phyloP scores from a whole-genome alignment of 2,888 invertebrate species.

The Argynnis bischoffii region DNA sequence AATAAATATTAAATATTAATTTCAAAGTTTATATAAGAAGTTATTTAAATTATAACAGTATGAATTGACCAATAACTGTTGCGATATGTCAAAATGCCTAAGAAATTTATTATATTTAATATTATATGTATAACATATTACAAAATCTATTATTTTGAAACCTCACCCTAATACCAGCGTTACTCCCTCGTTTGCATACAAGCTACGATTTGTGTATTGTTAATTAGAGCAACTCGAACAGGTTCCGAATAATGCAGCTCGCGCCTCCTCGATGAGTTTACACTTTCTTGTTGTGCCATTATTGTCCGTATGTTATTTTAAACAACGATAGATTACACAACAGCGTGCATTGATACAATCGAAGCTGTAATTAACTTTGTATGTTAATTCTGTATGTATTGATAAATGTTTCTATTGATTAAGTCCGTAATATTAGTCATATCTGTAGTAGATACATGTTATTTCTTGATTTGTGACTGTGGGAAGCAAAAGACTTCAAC shows the following conservation, averaged over 20 bases:
- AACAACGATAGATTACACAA: constrained; percentile 72
- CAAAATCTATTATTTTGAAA: constrained; percentile 5
- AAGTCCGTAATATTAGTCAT: constrained; percentile 40
- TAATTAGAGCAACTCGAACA: constrained; percentile 80
- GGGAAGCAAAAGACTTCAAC: constrained; percentile 8
- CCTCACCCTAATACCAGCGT: constrained; percentile 44
- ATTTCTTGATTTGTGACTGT: constrained; percentile 10
- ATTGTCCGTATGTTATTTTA: constrained; percentile 79
- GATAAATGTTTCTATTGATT: constrained; percentile 59
- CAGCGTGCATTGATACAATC: constrained; percentile 49
- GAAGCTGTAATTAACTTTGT: constrained; percentile 75
- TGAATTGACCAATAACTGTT: background rate
- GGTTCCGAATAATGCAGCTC: constrained; percentile 70
- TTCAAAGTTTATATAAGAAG: background rate
- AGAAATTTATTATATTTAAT: background rate
- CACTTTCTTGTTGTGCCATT: constrained; percentile 72
- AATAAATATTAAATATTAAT: background rate
- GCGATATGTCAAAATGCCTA: background rate
- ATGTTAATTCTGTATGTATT: constrained; percentile 61
- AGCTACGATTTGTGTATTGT: constrained; percentile 82
- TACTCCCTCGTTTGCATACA: constrained; percentile 76
- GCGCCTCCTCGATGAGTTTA: constrained; percentile 56
- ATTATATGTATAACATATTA: too few relatives aligned
- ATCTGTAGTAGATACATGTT: background rate
- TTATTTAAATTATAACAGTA: background rate